Evolutionary conservation across 2,888 invertebrate species (phyloP), one percentile per base, ranked within the genome.

Genomic region (Cephalotes varians): DNA sequence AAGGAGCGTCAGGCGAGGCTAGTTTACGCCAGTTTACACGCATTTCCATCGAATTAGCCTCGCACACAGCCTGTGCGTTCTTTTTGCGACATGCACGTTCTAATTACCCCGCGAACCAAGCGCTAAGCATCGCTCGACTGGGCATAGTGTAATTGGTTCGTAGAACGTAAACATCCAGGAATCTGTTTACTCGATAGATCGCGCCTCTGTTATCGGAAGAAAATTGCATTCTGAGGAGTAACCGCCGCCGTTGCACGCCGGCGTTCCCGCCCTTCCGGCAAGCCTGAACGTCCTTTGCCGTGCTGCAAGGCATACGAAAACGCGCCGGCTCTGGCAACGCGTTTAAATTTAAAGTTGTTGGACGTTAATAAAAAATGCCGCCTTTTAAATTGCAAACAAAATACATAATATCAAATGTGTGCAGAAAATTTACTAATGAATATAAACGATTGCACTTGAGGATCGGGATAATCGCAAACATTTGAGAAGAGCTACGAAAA

Each of bases 61-160:
- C 72, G 56, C 71, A 37, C 62, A 49, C 72, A 81, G 72, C 71
- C 72, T 47, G 71, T 72, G 81, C 71, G 69, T 72, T 80, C 76
- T 86, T 86, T 85, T 86, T 74, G 80, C 85, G 72, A 80, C 84
- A 77, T 80, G 77, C 67, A 73, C 73, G 87, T 85, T 87, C 87
- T 87, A 87, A 87, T 87, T 87, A 85, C 87, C 83, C 65, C 77
- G 87, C 87, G 87, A 87, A 85, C 80, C 87, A 85, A 87, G 71
- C 82, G 82, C 60, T 62, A 47, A 76, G 73, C 71, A 15, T 74
- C 86, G 86, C 72, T 87, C 87, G 87, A 83, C 85, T 77, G 82
- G 81, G 67, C 87, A 51, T 77, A 80, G 69, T 62, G 73, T 62
- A 60, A 80, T 69, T 72, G 58, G 72, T 65, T 64, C 72, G 34